Evolutionary conservation across 2,797 vertebrate species (phyloP), one percentile per base, ranked within the genome.

Genomic region (Catharus ustulatus): DNA sequence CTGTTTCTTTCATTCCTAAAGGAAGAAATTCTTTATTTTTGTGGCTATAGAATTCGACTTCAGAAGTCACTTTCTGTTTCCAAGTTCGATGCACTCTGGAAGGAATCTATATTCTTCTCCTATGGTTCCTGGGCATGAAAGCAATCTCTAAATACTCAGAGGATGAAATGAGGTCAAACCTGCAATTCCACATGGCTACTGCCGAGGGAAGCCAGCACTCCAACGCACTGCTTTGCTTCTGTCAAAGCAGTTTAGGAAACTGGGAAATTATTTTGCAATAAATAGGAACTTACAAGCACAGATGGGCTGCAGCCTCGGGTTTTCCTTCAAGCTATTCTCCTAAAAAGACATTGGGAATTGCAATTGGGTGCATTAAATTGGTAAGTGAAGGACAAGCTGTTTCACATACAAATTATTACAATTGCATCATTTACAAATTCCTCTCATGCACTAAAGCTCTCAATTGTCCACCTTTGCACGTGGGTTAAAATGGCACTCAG

Each of bases 91-190:
- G 40, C 30, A 64, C 90, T 95, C 95, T 96, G 96, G 96, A 97
- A 96, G 67, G 93, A 96, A 97, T 96, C 95, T 96, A 91, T 97
- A 97, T 96, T 97, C 95, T 85, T 61, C 94, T 97, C 95, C 48
- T 96, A 95, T 67, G 85, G 93, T 92, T 96, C 72, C 90, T 52
- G 93, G 85, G 89, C 95, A 97, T 96, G 94, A 97, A 97, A 97
- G 95, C 95, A 97, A 97, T 97, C 95, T 97, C 94, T 96, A 95
- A 96, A 96, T 96, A 95, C 92, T 93, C 75, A 5, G 94, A 96
- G 96, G 96, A 97, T 96, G 94, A 97, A 97, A 97, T 95, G 94
- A 97, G 97, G 97, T 97, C 97, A 97, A 97, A 97, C 84, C 91
- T 87, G 87, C 94, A 97, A 97, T 97, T 97, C 95, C 61, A n/a